These are phyloP conservation scores for Leucoptera coffeella DNA, from an alignment of 2,888 invertebrate genomes.

Conservation along the genomic window DNA sequence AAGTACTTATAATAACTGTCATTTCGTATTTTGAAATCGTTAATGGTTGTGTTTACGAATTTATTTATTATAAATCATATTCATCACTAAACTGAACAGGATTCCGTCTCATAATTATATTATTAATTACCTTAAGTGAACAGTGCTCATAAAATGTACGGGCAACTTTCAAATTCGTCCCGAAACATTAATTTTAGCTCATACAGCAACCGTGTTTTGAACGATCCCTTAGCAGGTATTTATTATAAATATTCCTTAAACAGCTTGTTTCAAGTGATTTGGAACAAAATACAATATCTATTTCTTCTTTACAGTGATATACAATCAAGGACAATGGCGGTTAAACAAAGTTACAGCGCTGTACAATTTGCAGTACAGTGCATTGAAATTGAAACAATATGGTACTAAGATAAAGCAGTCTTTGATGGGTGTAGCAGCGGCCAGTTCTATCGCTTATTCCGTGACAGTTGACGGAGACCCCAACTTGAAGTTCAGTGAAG, in stretches of 20 bases:
- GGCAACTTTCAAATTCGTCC: too few species aligned
- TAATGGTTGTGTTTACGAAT: too few species aligned
- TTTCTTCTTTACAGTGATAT: conserved; percentile 21
- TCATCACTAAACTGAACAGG: too few species aligned
- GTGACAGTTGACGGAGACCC: conserved; percentile 23
- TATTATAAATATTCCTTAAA: conserved; percentile 1
- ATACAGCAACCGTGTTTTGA: too few species aligned
- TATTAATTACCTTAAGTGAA: too few species aligned
- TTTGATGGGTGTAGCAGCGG: conserved; percentile 18
- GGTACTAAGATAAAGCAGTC: conserved; percentile 30
- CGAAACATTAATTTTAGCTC: too few species aligned
- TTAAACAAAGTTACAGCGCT: conserved; percentile 31
- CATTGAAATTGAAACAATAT: conserved; percentile 33
- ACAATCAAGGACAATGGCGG: conserved; percentile 32
- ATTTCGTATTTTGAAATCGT: too few species aligned
- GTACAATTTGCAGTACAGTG: conserved; percentile 20
- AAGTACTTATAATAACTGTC: too few species aligned
- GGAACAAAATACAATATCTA: neutral
- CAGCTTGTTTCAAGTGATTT: neutral
- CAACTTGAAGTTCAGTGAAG: conserved; percentile 24
- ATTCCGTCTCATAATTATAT: too few species aligned
- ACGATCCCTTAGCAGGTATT: conserved; percentile 13
- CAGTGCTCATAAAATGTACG: too few species aligned
- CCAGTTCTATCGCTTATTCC: conserved; percentile 17
- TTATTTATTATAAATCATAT: too few species aligned